Conservation (phyloP, 2,888 invertebrate genomes). For the Tethea ocularis region DNA sequence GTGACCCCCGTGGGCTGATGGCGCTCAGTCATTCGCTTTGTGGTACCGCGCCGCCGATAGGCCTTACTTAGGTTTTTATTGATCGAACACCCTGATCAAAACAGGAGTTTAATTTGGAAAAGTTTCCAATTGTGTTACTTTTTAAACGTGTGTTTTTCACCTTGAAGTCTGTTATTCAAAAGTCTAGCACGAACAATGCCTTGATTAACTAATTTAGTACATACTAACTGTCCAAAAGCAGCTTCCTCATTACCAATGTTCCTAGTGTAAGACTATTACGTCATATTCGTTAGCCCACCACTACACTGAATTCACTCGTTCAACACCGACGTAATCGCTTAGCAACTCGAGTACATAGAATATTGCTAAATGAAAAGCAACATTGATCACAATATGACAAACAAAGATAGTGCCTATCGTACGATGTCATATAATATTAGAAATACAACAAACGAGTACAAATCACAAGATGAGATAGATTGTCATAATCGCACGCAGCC, state of each 20-base stretch:
- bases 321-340: not conserved
- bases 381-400: not conserved
- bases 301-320: not conserved
- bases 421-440: not conserved
- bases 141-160: no score
- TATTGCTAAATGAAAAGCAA: not conserved
- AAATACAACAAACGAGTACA: not conserved
- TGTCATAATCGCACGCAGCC: not conserved
- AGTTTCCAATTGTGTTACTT: no score
- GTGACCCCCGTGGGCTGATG: slow-evolving; percentile 34
- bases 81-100: not conserved
- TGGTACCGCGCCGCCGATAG: slow-evolving; percentile 26
- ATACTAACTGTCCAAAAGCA: not conserved
- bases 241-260: slow-evolving; percentile 8
- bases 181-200: not conserved
- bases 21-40: slow-evolving; percentile 20
- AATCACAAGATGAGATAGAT: not conserved
- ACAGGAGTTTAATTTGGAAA: not conserved
- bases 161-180: no score
- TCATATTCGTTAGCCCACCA: slow-evolving; percentile 5
- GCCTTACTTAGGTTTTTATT: slow-evolving; percentile 7
- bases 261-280: not conserved
- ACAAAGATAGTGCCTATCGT: no score
- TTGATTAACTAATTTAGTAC: slow-evolving; percentile 2
- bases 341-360: not conserved